phyloP scores from a whole-genome alignment of 2,797 vertebrate species.

The Spizella passerina region DNA sequence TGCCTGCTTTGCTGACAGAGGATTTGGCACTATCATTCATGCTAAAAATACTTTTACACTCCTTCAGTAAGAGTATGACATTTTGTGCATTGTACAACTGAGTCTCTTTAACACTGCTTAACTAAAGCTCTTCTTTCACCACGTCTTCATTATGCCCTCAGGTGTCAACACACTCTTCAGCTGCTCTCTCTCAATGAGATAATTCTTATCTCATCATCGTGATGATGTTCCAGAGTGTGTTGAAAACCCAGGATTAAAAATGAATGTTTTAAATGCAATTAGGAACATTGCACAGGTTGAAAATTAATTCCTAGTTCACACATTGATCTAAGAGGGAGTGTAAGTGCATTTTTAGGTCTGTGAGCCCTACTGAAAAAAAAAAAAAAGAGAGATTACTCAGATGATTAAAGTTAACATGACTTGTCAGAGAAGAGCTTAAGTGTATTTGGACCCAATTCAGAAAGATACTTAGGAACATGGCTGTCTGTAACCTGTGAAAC shows the following conservation, averaged over 20 bases:
- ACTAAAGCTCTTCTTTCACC: not conserved
- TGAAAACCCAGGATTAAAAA: not conserved
- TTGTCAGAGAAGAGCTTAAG: not conserved
- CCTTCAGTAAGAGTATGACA: not conserved
- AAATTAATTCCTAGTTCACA: not conserved
- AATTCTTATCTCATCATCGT: not conserved
- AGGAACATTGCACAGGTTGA: not conserved
- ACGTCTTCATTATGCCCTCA: not conserved
- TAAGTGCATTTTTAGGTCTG: not conserved
- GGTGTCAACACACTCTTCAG: not conserved
- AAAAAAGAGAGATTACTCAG: not conserved
- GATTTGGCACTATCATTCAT: not conserved
- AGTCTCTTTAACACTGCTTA: not conserved
- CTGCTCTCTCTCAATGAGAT: not conserved
- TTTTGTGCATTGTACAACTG: not conserved
- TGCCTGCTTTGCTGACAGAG: not conserved
- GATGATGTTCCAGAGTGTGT: not conserved
- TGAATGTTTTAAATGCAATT: not conserved
- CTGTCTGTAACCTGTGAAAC: not conserved
- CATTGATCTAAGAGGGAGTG: not conserved
- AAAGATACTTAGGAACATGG: not conserved
- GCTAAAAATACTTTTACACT: not conserved
- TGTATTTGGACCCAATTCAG: not conserved
- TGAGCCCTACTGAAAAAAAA: not conserved
- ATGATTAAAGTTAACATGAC: not conserved